Percentiles rank a stretch among this genome's conserved stretches.
Conservation (phyloP, 2,888 invertebrate genomes). For the Anorthoa munda region DNA sequence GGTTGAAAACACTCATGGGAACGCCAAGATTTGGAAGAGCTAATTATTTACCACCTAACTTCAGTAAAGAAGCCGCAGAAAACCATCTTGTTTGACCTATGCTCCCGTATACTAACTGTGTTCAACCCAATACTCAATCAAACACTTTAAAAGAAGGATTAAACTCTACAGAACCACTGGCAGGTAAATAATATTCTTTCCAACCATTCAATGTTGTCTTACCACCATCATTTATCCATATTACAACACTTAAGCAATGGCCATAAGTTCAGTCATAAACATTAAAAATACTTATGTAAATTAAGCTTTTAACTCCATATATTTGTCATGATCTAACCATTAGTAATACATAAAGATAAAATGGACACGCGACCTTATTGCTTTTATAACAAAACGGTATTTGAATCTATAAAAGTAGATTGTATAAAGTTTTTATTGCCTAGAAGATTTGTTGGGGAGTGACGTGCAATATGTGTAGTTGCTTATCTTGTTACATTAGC, state of each 20-base stretch:
- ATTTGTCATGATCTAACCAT: constrained; percentile 57
- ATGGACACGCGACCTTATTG: constrained; percentile 35
- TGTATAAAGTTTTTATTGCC: constrained; percentile 42
- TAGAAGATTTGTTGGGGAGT: constrained; percentile 26
- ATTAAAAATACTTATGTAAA: constrained; percentile 64
- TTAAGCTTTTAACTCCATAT: constrained; percentile 56
- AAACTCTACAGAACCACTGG: constrained; percentile 4
- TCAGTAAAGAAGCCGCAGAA: constrained; percentile 1
- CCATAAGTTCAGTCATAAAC: constrained; percentile 34
- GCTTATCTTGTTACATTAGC: constrained; percentile 49
- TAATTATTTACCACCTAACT: constrained; percentile 17
- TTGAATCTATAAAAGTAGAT: constrained; percentile 37
- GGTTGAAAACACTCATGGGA: constrained; percentile 27
- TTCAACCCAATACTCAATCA: constrained; percentile 21
- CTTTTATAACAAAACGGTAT: constrained; percentile 41
- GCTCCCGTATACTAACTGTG: constrained; percentile 4
- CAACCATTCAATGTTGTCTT: constrained; percentile 17
- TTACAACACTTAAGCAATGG: constrained; percentile 44
- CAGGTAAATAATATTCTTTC: constrained; percentile 27
- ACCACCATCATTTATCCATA: constrained; percentile 45
- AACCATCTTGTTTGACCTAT: constrained; percentile 7
- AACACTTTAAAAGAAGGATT: constrained; percentile 11
- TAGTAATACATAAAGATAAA: constrained; percentile 49
- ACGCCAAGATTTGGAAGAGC: constrained; percentile 20
- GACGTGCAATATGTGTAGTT: constrained; percentile 38